Evolutionary conservation across 2,113 vertebrate species (phyloP).

Genomic region (Edolisoma coerulescens): DNA sequence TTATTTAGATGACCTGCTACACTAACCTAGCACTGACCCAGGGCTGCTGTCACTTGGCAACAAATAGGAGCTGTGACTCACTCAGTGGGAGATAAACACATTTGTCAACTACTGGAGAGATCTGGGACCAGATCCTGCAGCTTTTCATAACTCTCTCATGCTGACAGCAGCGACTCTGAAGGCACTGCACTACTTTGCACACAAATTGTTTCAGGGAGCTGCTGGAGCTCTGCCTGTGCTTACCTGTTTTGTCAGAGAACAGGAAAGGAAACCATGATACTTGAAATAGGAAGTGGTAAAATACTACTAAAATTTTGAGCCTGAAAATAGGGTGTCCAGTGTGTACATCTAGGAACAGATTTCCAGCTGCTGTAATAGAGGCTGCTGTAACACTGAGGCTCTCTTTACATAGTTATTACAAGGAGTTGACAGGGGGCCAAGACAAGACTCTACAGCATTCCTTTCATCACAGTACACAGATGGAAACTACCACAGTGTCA

Average conservation of each 20-base stretch:
- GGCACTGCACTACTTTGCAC: neutral
- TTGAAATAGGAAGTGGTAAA: neutral
- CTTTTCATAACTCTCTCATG: neutral
- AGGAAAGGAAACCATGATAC: neutral
- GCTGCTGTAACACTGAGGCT: neutral
- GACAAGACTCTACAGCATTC: neutral
- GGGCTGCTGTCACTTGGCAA: neutral
- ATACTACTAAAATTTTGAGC: neutral
- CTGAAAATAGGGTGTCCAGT: neutral
- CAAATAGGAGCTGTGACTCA: neutral
- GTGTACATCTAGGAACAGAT: neutral
- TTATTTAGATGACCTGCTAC: neutral
- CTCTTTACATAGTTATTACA: neutral
- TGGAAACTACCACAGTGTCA: neutral
- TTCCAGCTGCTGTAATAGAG: neutral
- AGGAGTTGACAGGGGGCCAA: neutral
- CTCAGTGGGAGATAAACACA: neutral
- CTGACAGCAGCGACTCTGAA: neutral
- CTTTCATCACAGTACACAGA: neutral
- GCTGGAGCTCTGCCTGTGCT: neutral
- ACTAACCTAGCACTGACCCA: constrained; percentile 2
- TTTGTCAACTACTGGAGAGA: neutral
- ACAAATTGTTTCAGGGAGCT: neutral
- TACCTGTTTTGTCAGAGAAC: neutral
- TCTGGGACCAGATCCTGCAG: neutral